phyloP scores from a whole-genome alignment of 2,888 invertebrate species.

The Sarcophaga caerulescens region DNA sequence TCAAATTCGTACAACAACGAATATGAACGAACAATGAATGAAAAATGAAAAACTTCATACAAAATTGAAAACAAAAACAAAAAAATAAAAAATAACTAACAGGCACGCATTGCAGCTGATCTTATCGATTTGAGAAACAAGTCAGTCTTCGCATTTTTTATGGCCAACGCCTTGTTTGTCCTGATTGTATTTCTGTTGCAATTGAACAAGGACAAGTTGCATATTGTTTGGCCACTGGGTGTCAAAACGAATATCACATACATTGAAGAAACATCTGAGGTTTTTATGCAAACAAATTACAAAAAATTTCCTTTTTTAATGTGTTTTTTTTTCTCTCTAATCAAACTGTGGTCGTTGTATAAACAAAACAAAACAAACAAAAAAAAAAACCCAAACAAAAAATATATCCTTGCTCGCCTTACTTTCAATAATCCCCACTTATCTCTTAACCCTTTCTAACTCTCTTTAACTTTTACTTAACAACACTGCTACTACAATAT shows the following conservation, averaged over 20 bases:
- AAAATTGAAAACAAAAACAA: slow-evolving; percentile 26
- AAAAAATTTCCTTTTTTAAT: slow-evolving; percentile 48
- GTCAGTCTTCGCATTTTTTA: slow-evolving; percentile 98
- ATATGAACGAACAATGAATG: slow-evolving; percentile 14
- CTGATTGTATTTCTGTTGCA: slow-evolving; percentile 99
- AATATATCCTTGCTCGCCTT: slow-evolving; percentile 24
- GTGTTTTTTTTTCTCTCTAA: slow-evolving; percentile 62
- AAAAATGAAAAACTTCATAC: slow-evolving; percentile 12
- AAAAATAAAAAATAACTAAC: neutral
- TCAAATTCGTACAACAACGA: slow-evolving; percentile 2
- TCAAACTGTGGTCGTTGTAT: slow-evolving; percentile 60
- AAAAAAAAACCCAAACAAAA: neutral
- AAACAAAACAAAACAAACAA: neutral
- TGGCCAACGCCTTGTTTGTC: slow-evolving; percentile 99
- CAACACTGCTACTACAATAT: too few species aligned
- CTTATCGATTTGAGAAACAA: slow-evolving; percentile 97
- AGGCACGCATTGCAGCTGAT: slow-evolving; percentile 94
- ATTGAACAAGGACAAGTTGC: slow-evolving; percentile 98
- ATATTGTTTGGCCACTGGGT: slow-evolving; percentile 98
- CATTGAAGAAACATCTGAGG: slow-evolving; percentile 96
- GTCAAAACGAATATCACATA: slow-evolving; percentile 97
- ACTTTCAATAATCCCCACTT: neutral
- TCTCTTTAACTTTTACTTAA: neutral
- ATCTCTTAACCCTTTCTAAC: neutral
- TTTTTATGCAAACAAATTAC: slow-evolving; percentile 79